These are phyloP conservation scores for Melanogrammus aeglefinus DNA, from an alignment of 2,797 vertebrate species.

Conservation along the genomic window DNA sequence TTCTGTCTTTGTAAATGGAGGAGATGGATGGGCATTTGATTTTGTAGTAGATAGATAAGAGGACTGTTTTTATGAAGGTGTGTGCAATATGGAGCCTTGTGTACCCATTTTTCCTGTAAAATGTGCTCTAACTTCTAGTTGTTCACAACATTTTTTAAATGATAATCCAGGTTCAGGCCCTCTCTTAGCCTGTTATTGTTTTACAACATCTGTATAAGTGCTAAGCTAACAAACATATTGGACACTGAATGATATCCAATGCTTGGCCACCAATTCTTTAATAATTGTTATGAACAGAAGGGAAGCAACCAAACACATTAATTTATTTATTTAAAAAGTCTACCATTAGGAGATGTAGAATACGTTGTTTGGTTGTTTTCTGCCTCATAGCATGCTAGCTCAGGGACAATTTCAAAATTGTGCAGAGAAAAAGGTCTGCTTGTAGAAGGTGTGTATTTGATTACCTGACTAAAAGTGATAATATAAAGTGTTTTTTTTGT, in stretches of 20 bases:
- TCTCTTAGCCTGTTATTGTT: not conserved
- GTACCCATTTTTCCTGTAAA: not conserved
- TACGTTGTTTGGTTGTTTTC: not conserved
- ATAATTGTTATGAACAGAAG: not conserved
- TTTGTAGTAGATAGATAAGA: not conserved
- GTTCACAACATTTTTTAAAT: not conserved
- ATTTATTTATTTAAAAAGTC: not conserved
- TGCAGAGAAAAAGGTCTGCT: not conserved
- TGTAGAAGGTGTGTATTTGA: not conserved
- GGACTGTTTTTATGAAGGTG: not conserved
- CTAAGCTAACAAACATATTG: not conserved
- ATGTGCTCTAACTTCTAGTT: not conserved
- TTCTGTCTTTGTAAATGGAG: not conserved
- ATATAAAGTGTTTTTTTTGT: not conserved
- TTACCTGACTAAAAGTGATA: not conserved
- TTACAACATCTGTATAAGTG: not conserved
- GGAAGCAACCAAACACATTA: not conserved
- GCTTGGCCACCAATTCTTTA: not conserved
- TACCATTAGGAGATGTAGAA: not conserved
- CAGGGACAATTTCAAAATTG: not conserved
- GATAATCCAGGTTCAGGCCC: not conserved
- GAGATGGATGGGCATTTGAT: not conserved
- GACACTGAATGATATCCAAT: not conserved
- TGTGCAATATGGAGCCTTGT: not conserved
- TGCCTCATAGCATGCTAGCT: not conserved